phyloP scores from a whole-genome alignment of 1,140 invertebrate species.

The Penaeus indicus region DNA sequence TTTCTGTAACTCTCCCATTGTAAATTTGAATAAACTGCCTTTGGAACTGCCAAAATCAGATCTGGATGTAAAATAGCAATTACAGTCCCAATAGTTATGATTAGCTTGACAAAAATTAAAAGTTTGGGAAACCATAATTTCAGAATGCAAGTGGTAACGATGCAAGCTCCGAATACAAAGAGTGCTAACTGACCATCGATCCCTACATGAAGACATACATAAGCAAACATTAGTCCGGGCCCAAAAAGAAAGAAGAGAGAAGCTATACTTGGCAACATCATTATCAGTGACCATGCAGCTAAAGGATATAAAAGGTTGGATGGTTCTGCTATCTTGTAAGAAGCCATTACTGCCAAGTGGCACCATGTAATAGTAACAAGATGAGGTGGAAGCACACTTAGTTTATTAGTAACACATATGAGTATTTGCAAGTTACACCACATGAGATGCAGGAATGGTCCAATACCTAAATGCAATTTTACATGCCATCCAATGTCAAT shows the following conservation, averaged over 20 bases:
- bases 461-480: conserved; percentile 40
- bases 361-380: conserved; percentile 42
- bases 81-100: conserved; percentile 17
- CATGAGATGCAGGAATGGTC: conserved; percentile 38
- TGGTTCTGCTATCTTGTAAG: conserved; percentile 1
- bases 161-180: not conserved
- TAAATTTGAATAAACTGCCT: conserved; percentile 12
- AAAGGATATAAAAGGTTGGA: conserved; percentile 31
- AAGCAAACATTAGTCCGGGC: conserved; percentile 23
- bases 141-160: not conserved
- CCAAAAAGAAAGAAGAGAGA: conserved; percentile 4
- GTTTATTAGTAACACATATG: not conserved
- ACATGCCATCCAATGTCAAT: conserved; percentile 21
- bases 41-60: not conserved
- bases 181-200: conserved; percentile 1
- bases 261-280: conserved; percentile 4
- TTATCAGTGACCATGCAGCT: conserved; percentile 34
- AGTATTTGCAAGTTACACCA: conserved; percentile 27
- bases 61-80: conserved; percentile 27
- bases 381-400: conserved; percentile 15
- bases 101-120: conserved; percentile 18
- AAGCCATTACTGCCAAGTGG: conserved; percentile 37
- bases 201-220: not conserved
- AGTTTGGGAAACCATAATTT: conserved; percentile 44
- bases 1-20: conserved; percentile 57